These are phyloP conservation scores for Sebastes taczanowskii DNA, from an alignment of 2,797 vertebrate genomes.

Conservation along the genomic window DNA sequence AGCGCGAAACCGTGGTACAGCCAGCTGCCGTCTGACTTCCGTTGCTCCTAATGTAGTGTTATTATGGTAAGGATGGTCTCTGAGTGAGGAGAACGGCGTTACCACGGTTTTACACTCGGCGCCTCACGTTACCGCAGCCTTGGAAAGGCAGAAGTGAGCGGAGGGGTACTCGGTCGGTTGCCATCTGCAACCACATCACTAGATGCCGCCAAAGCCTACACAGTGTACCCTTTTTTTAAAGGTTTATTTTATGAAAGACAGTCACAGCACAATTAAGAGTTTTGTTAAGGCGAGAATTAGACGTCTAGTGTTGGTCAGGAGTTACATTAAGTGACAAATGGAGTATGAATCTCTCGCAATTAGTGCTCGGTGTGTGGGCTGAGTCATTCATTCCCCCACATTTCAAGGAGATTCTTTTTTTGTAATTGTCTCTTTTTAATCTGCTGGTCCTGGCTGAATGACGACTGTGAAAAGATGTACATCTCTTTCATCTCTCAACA, in stretches of 20 bases:
- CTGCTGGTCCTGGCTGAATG: background rate
- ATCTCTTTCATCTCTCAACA: background rate
- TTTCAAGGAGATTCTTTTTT: background rate
- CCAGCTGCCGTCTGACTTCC: too few species aligned
- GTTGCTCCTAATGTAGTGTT: too few species aligned
- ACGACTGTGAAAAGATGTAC: background rate
- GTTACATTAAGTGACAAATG: too few species aligned
- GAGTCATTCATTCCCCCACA: background rate
- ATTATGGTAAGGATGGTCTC: too few species aligned
- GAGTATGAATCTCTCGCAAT: background rate
- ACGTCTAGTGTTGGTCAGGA: background rate
- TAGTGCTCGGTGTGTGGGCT: background rate
- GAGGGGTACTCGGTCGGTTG: too few species aligned
- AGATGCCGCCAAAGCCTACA: background rate
- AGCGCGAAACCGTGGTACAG: too few species aligned
- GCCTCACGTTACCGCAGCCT: too few species aligned
- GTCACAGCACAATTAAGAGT: background rate
- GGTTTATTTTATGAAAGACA: background rate
- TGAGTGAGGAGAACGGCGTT: too few species aligned
- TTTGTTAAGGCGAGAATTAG: background rate
- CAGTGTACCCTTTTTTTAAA: background rate
- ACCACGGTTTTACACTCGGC: too few species aligned
- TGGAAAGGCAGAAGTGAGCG: too few species aligned
- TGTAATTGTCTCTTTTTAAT: slow-evolving; percentile 5
- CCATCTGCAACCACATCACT: too few species aligned